Evolutionary conservation across 1,140 invertebrate genomes (phyloP), one percentile per base, ranked within the genome.

Genomic region (Drosophila tsacasi): DNA sequence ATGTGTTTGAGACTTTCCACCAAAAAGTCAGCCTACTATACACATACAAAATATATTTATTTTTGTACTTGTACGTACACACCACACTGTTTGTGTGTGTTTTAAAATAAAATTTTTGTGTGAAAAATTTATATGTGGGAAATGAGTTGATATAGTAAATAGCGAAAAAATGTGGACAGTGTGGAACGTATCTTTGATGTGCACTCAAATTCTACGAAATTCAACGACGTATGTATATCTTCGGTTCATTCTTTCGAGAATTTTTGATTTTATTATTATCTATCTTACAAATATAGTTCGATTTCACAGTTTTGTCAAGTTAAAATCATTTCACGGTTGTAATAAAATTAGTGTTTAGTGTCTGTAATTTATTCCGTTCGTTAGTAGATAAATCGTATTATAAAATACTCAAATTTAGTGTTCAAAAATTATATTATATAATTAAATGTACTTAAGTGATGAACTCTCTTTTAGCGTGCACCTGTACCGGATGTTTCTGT

Each of bases 101-200:
- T 78, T 78, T 77, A 79, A 79, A 78, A 79, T 73, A 44, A 71
- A 71, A 55, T 63, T 62, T 79, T 71, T 47, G 32, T 37, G 52
- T 23, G 52, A 55, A 77, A 69, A 40, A 21, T 44, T 32, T 60
- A 40, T 76, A 59, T 76, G 57, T 46, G 21, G 46, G 46, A 47
- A 47, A 47, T 47, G 19, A 46, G 42, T 21, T 46, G 46, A 66
- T 82, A 62, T 85, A 82, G 75, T 72, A 86, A 83, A 79, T 68
- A 86, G 72, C 64, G 47, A 79, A 63, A 82, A 66, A 85, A 85
- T 79, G 83, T 87, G 79, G 79, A 83, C 83, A 79, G 79, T 87
- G 83, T 87, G 68, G 83, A 86, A 55, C 79, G 63, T 83, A 79
- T 79, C 54, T 83, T 78, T 72, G 46, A 79, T 76, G 79, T 86